These are phyloP conservation scores for Saccostrea cuccullata DNA, from an alignment of 1,140 invertebrate species.

Conservation along the genomic window DNA sequence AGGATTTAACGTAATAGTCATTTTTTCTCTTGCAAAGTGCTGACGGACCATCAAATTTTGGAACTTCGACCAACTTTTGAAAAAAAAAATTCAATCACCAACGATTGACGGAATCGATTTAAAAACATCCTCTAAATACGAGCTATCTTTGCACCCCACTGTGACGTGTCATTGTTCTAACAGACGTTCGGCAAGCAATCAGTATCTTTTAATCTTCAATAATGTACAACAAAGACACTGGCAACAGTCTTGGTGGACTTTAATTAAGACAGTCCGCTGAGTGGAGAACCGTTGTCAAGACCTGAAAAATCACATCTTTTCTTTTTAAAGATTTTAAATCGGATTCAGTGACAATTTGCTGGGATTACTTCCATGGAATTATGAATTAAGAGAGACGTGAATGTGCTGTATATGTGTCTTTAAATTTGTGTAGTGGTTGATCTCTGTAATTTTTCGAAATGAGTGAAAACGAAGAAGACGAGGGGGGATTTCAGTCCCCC, in stretches of 20 bases:
- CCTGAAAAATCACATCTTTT: slow-evolving; percentile 4
- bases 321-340: slow-evolving; percentile 1
- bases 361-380: background rate
- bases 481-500: background rate
- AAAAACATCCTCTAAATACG: background rate
- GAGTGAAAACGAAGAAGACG: slow-evolving; percentile 24
- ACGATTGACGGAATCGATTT: background rate
- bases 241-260: slow-evolving; percentile 30
- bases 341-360: background rate
- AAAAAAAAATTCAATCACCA: slow-evolving; percentile 7
- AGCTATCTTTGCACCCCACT: slow-evolving; percentile 12
- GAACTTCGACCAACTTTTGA: background rate
- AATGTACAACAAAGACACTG: slow-evolving; percentile 26
- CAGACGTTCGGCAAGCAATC: slow-evolving; percentile 22
- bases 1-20: background rate
- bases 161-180: slow-evolving; percentile 22
- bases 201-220: slow-evolving; percentile 36
- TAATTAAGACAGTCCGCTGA: slow-evolving; percentile 16
- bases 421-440: background rate
- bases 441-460: background rate
- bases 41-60: slow-evolving; percentile 15
- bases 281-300: slow-evolving; percentile 29
- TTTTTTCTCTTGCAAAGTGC: slow-evolving; percentile 1
- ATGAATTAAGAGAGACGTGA: background rate
- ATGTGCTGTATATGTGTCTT: background rate